A percentile compares a stretch with the other conserved stretches of the same genome.
Evolutionary conservation across 2,113 vertebrate species (phyloP).

Genomic region (Hippopotamus amphibius): DNA sequence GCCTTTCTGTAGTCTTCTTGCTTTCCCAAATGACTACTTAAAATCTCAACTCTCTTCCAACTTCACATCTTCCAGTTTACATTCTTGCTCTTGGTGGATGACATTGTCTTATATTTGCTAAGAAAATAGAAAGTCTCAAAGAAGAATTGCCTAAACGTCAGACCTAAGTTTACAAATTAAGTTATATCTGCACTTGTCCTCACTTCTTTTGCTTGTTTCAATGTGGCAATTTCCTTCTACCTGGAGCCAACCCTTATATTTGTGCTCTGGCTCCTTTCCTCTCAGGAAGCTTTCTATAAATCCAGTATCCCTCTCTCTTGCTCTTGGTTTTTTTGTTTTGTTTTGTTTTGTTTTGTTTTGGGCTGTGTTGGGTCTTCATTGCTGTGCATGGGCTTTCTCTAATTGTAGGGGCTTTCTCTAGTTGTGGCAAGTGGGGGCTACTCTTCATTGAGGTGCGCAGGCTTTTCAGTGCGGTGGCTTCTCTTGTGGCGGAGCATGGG

Average conservation of each 20-base stretch:
- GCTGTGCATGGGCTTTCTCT: too few species aligned
- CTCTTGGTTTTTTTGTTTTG: background rate
- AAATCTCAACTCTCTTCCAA: slow-evolving; percentile 19
- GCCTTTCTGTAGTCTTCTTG: background rate
- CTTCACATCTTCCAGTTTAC: background rate
- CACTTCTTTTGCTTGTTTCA: slow-evolving; percentile 20
- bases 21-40: background rate
- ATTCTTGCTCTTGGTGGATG: background rate
- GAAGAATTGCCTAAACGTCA: background rate
- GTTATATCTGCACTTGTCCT: background rate
- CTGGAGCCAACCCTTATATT: background rate
- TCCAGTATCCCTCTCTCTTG: background rate
- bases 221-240: background rate
- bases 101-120: background rate
- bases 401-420: too few species aligned
- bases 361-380: too few species aligned
- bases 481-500: too few species aligned
- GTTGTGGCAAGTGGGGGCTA: too few species aligned
- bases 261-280: background rate
- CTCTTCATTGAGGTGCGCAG: too few species aligned
- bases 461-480: too few species aligned
- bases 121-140: background rate
- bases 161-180: background rate
- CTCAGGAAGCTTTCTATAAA: background rate
- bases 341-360: too few species aligned